A percentile compares a stretch with the other conserved stretches of the same genome.
phyloP scores from a whole-genome alignment of 2,888 invertebrate genomes.

The Pasiphila rectangulata region DNA sequence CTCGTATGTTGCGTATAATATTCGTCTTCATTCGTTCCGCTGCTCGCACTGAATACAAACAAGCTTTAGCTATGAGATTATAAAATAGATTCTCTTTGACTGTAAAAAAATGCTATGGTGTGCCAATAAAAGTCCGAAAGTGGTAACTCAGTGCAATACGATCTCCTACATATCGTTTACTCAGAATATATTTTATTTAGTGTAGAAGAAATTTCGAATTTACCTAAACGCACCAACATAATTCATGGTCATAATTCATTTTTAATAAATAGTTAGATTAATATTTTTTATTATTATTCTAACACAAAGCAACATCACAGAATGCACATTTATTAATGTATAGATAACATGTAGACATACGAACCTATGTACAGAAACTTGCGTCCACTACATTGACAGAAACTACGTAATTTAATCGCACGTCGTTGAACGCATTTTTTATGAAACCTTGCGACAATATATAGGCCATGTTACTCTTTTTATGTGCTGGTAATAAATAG shows the following conservation, averaged over 20 bases:
- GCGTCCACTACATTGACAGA: conserved; percentile 2
- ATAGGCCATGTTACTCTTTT: too few species aligned
- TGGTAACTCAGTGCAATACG: conserved; percentile 27
- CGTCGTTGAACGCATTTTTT: too few species aligned
- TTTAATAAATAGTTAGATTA: conserved; percentile 21
- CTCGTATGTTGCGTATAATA: too few species aligned
- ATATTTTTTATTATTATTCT: conserved; percentile 20
- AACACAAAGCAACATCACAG: conserved; percentile 36
- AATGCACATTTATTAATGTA: conserved; percentile 21
- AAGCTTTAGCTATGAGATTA: conserved; percentile 22
- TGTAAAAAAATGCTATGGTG: conserved; percentile 21
- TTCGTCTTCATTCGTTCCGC: background rate
- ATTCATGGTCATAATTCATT: conserved; percentile 10
- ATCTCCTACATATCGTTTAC: conserved; percentile 16
- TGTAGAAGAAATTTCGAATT: conserved; percentile 30
- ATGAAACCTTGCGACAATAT: too few species aligned
- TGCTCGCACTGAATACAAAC: conserved; percentile 13
- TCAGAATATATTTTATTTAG: conserved; percentile 23
- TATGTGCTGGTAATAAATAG: too few species aligned
- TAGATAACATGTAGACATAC: background rate
- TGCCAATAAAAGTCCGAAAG: conserved; percentile 31
- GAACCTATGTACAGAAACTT: conserved; percentile 1
- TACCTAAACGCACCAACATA: conserved; percentile 15
- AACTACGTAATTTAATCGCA: too few species aligned
- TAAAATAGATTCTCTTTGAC: conserved; percentile 25